Percentiles rank a stretch among this genome's conserved stretches.
phyloP scores from a whole-genome alignment of 2,797 vertebrate genomes.

The Xerus rutilus region DNA sequence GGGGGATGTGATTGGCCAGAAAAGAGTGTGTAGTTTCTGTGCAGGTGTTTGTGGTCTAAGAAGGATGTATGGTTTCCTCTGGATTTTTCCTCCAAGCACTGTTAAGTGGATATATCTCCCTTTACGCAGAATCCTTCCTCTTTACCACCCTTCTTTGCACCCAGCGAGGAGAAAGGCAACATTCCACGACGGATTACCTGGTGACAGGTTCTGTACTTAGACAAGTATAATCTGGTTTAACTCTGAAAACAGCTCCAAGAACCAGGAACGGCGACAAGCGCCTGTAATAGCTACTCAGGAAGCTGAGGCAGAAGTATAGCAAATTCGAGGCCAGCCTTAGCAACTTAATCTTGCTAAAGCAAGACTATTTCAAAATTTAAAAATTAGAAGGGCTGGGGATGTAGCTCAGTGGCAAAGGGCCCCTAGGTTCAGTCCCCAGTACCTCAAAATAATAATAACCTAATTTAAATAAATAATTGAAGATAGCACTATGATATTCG shows the following conservation, averaged over 20 bases:
- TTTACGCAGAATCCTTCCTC: neutral
- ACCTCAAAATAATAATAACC: no score
- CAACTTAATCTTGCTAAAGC: no score
- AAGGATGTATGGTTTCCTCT: neutral
- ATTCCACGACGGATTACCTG: neutral
- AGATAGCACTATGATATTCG: neutral
- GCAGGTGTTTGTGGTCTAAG: neutral
- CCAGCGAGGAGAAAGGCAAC: neutral
- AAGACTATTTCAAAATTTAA: no score
- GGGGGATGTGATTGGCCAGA: neutral
- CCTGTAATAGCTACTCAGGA: no score
- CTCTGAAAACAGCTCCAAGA: neutral
- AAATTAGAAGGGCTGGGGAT: no score
- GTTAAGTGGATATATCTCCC: no score
- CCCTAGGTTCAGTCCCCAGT: no score
- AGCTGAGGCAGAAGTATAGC: no score
- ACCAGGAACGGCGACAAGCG: no score
- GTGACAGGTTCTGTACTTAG: neutral
- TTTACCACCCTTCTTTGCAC: neutral
- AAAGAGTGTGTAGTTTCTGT: neutral
- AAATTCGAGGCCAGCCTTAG: no score
- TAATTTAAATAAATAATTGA: no score
- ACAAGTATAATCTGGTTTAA: neutral
- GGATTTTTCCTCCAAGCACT: neutral
- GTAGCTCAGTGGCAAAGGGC: no score